phyloP scores from a whole-genome alignment of 2,113 vertebrate genomes.

The Halcyon malimbica region DNA sequence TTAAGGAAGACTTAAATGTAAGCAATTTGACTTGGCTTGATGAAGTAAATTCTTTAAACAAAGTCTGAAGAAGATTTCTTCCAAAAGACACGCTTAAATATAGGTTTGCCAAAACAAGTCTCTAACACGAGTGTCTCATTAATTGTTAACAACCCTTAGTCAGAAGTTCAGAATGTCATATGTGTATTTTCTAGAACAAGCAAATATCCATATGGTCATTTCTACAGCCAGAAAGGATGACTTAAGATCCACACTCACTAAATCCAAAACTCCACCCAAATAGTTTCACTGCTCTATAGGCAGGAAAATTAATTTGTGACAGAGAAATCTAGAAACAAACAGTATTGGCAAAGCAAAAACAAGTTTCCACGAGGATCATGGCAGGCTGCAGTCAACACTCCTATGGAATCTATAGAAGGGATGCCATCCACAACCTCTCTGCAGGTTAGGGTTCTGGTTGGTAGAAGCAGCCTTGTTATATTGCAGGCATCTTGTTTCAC shows the following conservation, averaged over 20 bases:
- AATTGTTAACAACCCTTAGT: neutral
- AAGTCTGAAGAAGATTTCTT: neutral
- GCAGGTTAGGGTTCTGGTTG: accelerated
- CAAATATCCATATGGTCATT: neutral
- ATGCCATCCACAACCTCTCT: neutral
- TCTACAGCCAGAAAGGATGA: neutral
- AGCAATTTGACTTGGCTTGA: neutral
- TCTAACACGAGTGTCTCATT: neutral
- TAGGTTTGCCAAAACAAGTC: neutral
- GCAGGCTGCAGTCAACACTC: neutral
- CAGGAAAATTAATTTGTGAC: neutral
- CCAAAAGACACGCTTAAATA: neutral
- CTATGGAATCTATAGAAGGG: accelerated
- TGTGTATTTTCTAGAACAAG: neutral
- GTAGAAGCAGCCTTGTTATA: neutral
- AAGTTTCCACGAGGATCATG: neutral
- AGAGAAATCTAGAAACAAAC: neutral
- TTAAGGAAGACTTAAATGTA: neutral
- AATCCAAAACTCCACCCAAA: neutral
- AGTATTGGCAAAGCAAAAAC: neutral
- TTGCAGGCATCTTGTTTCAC: neutral
- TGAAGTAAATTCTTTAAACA: neutral
- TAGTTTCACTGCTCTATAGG: neutral
- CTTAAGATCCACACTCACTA: neutral
- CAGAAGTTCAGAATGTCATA: neutral